Base-by-base conservation (phyloP, 2,888 invertebrate genomes). In the Apomyelois bistriatella region DNA sequence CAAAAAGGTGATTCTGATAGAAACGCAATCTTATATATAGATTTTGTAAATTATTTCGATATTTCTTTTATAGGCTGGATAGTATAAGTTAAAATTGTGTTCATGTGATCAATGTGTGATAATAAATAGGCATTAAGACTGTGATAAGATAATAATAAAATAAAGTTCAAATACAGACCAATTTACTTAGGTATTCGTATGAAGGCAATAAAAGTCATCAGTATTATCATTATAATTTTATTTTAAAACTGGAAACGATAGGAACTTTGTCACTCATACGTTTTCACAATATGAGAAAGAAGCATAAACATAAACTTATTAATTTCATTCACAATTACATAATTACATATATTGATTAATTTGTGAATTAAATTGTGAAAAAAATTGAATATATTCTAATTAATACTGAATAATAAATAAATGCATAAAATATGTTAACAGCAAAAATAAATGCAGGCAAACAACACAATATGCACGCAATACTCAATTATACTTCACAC, bases 381-480 rank as follows among this genome's bases (percentile, higher is more conserved):
- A 3, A 22, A 22, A 22, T 22, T 22, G 22, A 3, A 22, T 3
- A 50, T 15, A 6, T 15, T 16, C 41, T 17, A 40, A 57, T 42
- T 62, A 66, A 66, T 66, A 64, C 64, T 64, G 64, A 36, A 58
- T 55, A 55, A 57, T 40, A 51, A 46, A 54, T 8, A 37, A 41
- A 42, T 47, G 53, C 37, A 50, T 46, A 49, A 37, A 49, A 12
- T 49, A 40, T 48, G 10, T 57, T 52, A 53, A 36, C 54, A 57
- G 30, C 37, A 41, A 60, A 61, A 62, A 52, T 65, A 68, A 72
- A 70, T 73, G 69, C 69, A 66, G 60, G 52, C 56, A 48, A 60
- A 53, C 54, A 58, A 58, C 58, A 60, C 50, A 53, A 55, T 58
- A 59, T 58, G 60, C 50, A 58, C 50, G 58, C 54, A 63, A 64